Evolutionary conservation across 1,140 invertebrate species (phyloP).

Genomic region (Drosophila bocqueti): DNA sequence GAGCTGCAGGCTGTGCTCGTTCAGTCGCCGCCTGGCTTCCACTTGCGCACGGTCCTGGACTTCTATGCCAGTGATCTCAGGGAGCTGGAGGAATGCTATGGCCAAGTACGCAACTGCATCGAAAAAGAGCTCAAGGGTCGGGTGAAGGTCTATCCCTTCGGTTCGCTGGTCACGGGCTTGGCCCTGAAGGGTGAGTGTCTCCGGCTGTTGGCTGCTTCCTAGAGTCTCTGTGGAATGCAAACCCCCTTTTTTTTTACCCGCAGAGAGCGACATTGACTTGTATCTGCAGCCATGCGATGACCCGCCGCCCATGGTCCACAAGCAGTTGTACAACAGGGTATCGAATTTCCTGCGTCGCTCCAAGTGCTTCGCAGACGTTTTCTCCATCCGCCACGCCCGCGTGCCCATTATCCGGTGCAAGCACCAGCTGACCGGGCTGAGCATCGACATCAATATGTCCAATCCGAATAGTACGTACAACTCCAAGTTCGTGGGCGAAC

Average conservation of each 20-base stretch:
- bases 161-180: slow-evolving; percentile 72
- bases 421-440: slow-evolving; percentile 59
- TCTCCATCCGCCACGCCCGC: slow-evolving; percentile 66
- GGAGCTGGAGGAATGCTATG: slow-evolving; percentile 41
- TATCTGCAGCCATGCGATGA: slow-evolving; percentile 43
- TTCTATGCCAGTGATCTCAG: slow-evolving; percentile 44
- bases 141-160: slow-evolving; percentile 64
- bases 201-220: no score
- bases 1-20: slow-evolving; percentile 27
- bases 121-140: slow-evolving; percentile 36
- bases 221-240: no score
- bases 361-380: slow-evolving; percentile 56
- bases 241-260: background rate
- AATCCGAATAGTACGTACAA: slow-evolving; percentile 71
- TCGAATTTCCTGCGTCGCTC: slow-evolving; percentile 47
- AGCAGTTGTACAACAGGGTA: slow-evolving; percentile 60
- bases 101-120: slow-evolving; percentile 49
- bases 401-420: slow-evolving; percentile 79
- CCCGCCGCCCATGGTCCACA: slow-evolving; percentile 3
- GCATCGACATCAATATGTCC: slow-evolving; percentile 74
- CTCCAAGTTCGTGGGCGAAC: slow-evolving; percentile 60
- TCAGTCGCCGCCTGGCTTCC: slow-evolving; percentile 24
- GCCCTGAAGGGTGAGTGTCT: slow-evolving; percentile 60
- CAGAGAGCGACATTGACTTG: slow-evolving; percentile 80
- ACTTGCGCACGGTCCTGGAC: slow-evolving; percentile 49